phyloP scores from a whole-genome alignment of 2,888 invertebrate species.

The Automeris io region DNA sequence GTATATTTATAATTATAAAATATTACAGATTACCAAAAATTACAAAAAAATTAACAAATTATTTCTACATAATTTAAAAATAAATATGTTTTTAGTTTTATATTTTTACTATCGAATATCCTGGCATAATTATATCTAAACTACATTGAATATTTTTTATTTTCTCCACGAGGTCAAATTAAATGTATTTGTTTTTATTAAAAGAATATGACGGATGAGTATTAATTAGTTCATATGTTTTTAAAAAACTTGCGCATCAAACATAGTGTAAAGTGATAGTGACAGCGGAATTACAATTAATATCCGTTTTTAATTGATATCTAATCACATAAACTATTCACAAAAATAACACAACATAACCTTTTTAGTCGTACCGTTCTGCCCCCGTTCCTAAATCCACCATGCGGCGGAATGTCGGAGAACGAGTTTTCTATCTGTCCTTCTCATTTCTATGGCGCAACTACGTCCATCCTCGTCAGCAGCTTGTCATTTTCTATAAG shows the following conservation, averaged over 20 bases:
- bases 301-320: constrained; percentile 47
- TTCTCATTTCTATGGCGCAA: constrained; percentile 53
- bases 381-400: constrained; percentile 77
- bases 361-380: constrained; percentile 71
- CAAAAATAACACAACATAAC: constrained; percentile 71
- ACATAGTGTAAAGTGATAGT: constrained; percentile 3
- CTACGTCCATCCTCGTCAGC: constrained; percentile 61
- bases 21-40: no score
- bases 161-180: no score
- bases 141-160: no score
- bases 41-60: no score
- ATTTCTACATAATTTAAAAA: no score
- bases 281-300: constrained; percentile 22
- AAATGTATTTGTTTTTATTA: no score
- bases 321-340: constrained; percentile 48
- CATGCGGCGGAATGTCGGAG: constrained; percentile 73
- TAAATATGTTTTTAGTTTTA: no score
- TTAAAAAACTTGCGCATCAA: neutral
- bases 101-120: no score
- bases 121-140: no score
- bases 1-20: no score
- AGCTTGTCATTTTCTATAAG: constrained; percentile 77
- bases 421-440: constrained; percentile 72
- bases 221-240: no score
- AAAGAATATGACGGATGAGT: no score